Base-by-base conservation (phyloP, 1,140 invertebrate genomes). In the Papilio machaon region DNA sequence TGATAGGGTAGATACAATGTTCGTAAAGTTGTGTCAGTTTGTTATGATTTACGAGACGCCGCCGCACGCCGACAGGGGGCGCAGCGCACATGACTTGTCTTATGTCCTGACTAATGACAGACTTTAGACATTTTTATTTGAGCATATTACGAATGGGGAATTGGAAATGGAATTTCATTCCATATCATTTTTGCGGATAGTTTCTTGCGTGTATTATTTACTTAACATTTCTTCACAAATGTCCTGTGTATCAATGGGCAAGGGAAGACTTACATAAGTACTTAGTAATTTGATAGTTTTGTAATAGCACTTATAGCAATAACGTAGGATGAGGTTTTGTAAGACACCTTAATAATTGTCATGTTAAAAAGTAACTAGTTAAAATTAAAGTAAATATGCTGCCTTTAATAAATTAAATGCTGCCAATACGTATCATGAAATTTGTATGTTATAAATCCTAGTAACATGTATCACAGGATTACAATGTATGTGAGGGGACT, bases 1-100 rank as follows among this genome's bases (percentile, higher is more conserved):
- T 79, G 76, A 47, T 79, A 79, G 76, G 76, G 76, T 79, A 79
- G 76, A 79, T 79, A 79, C 76, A 79, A 79, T 79, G 58, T 58
- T 79, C 76, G 76, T 79, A 79, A 67, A 79, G 23, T 79, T 60
- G 13, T 79, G 76, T 79, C 76, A 64, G 58, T 79, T 79, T 64
- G 17, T 8, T 79, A 79, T 79, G 76, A 79, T 79, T 79, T 79
- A 79, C 76, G 76, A 79, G 54, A 46, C 2, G 17, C 13, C 38
- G 64, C 38, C 76, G 35, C 15, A 19, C 58, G 64, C n/a, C 76
- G 38, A 38, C 15, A 19, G 35, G 76, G 54, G 76, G 76, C 35
- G 54, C 35, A n/a, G 54, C 17, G 54, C 76, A 35, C 54, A 79
- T 79, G 54, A 79, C 76, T 78, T 60, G 76, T 78, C 76, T 78